These are phyloP conservation scores for Eriosoma lanigerum DNA, from an alignment of 1,140 invertebrate species.

Conservation along the genomic window DNA sequence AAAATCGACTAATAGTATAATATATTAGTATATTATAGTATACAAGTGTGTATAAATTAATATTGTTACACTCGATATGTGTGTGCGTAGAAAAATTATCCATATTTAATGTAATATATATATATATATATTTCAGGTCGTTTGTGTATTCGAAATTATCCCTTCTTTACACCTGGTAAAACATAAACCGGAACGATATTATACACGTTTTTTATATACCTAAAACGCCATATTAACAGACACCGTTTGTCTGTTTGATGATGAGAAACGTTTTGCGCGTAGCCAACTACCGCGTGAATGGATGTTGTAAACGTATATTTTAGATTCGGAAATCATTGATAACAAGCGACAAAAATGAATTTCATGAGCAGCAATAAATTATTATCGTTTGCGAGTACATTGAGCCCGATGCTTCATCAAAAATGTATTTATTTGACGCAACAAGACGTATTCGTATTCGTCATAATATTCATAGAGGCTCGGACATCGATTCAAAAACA, in stretches of 20 bases:
- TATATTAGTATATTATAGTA: not conserved
- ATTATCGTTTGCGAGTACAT: no score
- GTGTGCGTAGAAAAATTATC: no score
- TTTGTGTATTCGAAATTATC: not conserved
- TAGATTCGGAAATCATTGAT: not conserved
- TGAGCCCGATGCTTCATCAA: no score
- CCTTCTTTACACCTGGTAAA: constrained; percentile 8
- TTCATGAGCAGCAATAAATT: no score
- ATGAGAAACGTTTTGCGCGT: no score
- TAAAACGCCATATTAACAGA: not conserved
- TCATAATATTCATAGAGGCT: no score
- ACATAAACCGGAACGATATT: not conserved
- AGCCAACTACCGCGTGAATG: not conserved
- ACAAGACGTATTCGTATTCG: not conserved
- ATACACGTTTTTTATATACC: not conserved
- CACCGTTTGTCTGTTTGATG: no score
- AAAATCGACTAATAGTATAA: constrained; percentile 26
- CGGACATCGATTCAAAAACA: not conserved
- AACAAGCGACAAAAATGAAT: not conserved
- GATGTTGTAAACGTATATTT: constrained; percentile 1
- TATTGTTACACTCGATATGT: not conserved
- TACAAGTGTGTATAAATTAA: not conserved
- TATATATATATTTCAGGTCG: not conserved
- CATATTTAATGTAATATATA: not conserved
- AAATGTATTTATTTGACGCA: not conserved